Base-by-base conservation (phyloP, 2,888 invertebrate genomes). In the Chalcosyrphus nemorum region DNA sequence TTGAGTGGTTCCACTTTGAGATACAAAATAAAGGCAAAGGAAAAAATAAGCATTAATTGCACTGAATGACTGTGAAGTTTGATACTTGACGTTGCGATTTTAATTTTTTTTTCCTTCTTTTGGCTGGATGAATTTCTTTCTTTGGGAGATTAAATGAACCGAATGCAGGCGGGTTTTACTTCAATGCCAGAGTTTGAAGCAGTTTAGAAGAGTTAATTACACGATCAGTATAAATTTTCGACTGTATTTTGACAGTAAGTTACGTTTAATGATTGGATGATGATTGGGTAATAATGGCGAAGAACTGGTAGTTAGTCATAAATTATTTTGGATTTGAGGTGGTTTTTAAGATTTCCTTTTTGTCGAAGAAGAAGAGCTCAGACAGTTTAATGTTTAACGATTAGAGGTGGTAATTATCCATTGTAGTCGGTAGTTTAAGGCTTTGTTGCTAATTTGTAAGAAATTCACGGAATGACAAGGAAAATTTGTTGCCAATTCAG, bases 31-130 rank as follows among this genome's bases (percentile, higher is more conserved):
- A 43, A 35, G 1, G 38, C 7, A 11, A 38, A 24, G 35, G 17
- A n/a, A n/a, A n/a, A n/a, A n/a, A n/a, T n/a, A n/a, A n/a, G n/a
- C 35, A 65, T 63, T 65, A 47, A 65, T 75, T 63, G 74, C 65
- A 65, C 24, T 43, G 24, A 11, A 56, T 65, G 74, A 54, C 63
- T 45, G 54, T 24, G 38, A 35, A 57, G 65, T 75, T 57, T 35
- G 65, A 32, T 56, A 41, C 59, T 72, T 50, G 19, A 21, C n/a
- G n/a, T n/a, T n/a, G n/a, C n/a, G n/a, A n/a, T n/a, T n/a, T n/a
- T n/a, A 45, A 6, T 17, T 43, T 47, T 41, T 50, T 61, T 24
- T 6, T 24, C 5, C 27, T 52, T 29, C 29, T 41, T 11, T 6
- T 6, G 21, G 1, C 6, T 7, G 21, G 15, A n/a, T 7, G n/a